Conservation (phyloP, 2,888 invertebrate species). For the Tinea trinotella region DNA sequence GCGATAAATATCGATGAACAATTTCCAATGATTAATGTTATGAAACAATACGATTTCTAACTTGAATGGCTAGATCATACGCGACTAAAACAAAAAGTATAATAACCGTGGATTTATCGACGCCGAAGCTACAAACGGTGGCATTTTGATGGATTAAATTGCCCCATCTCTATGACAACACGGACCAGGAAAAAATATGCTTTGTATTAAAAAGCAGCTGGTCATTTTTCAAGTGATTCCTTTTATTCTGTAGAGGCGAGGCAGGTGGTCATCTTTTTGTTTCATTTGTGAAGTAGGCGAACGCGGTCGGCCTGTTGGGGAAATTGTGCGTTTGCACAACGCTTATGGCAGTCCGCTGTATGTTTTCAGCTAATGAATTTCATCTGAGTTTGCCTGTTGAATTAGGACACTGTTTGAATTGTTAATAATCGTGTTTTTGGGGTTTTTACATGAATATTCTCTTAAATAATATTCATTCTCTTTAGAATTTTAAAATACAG, state of each 20-base stretch:
- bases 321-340: conserved; percentile 52
- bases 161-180: conserved; percentile 72
- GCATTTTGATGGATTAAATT: conserved; percentile 72
- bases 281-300: conserved; percentile 14
- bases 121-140: conserved; percentile 50
- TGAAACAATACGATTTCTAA: conserved; percentile 3
- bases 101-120: conserved; percentile 40
- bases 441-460: background rate
- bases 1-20: no score
- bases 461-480: background rate
- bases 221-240: conserved; percentile 71
- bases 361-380: conserved; percentile 62
- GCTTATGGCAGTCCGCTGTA: conserved; percentile 31
- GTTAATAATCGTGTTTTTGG: conserved; percentile 8
- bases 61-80: background rate
- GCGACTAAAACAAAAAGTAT: conserved; percentile 18
- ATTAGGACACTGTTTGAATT: conserved; percentile 40
- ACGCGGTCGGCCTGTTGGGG: conserved; percentile 25
- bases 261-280: conserved; percentile 49
- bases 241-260: conserved; percentile 57
- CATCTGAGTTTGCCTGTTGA: conserved; percentile 48
- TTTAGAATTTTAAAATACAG: no score
- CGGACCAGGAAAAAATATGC: conserved; percentile 68
- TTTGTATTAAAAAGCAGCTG: conserved; percentile 69
- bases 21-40: no score